A percentile compares a stretch with the other conserved stretches of the same genome.
phyloP scores from a whole-genome alignment of 2,797 vertebrate species.

The Poeciliopsis presidionis region DNA sequence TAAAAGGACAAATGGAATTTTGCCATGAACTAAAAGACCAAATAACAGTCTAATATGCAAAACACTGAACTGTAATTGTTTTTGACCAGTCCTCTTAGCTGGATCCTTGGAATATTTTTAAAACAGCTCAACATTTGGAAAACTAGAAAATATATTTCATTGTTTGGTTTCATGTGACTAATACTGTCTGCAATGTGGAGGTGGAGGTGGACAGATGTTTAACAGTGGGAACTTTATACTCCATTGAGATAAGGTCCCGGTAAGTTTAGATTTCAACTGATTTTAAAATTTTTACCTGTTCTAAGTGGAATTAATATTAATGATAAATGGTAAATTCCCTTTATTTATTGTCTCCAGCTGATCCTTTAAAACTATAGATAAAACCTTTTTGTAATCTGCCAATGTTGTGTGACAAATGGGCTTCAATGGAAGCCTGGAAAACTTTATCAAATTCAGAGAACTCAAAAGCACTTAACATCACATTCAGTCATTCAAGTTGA shows the following conservation, averaged over 20 bases:
- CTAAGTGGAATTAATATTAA: neutral
- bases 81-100: neutral
- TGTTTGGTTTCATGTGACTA: neutral
- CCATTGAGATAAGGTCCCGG: neutral
- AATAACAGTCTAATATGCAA: neutral
- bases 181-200: neutral
- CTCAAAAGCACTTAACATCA: too few relatives aligned
- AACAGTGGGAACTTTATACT: neutral
- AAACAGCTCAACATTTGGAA: neutral
- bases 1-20: neutral
- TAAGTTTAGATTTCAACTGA: neutral
- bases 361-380: too few relatives aligned
- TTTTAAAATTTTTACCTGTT: neutral
- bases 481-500: too few relatives aligned
- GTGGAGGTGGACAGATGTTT: neutral
- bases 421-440: too few relatives aligned
- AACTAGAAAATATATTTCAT: neutral
- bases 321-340: too few relatives aligned
- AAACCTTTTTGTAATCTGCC: too few relatives aligned
- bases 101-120: neutral
- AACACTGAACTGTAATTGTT: neutral
- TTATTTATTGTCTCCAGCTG: too few relatives aligned
- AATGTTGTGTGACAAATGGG: too few relatives aligned
- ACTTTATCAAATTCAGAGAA: too few relatives aligned
- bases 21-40: neutral